Conservation (phyloP, 2,113 vertebrate species). For the Maylandia zebra region DNA sequence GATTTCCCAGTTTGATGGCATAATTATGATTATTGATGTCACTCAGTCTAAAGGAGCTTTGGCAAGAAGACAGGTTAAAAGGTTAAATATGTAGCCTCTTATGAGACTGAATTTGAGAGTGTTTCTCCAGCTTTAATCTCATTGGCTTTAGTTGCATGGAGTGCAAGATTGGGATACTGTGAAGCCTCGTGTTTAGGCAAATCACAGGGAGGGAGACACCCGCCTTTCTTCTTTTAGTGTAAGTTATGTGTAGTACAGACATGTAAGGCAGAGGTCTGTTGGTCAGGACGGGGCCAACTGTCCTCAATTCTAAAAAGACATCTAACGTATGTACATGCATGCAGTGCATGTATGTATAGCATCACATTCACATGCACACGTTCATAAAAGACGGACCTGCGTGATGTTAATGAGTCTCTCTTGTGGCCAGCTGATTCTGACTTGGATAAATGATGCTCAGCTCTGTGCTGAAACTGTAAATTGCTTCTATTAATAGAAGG, state of each 20-base stretch:
- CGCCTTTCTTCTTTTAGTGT: background rate
- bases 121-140: background rate
- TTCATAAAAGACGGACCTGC: background rate
- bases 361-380: background rate
- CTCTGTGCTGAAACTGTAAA: conserved; percentile 8
- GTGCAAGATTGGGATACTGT: background rate
- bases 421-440: background rate
- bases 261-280: conserved; percentile 6
- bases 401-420: background rate
- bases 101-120: background rate
- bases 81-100: background rate
- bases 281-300: background rate
- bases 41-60: background rate
- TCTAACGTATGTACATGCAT: background rate
- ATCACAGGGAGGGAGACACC: background rate
- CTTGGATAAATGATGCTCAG: conserved; percentile 12
- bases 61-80: background rate
- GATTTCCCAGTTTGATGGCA: background rate
- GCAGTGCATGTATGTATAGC: background rate
- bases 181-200: background rate
- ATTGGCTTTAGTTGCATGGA: background rate
- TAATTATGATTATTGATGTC: background rate
- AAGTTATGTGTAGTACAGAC: background rate
- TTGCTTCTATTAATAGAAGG: conserved; percentile 45
- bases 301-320: background rate